These are phyloP conservation scores for Donacobius atricapilla DNA, from an alignment of 2,113 vertebrate genomes.

Conservation along the genomic window DNA sequence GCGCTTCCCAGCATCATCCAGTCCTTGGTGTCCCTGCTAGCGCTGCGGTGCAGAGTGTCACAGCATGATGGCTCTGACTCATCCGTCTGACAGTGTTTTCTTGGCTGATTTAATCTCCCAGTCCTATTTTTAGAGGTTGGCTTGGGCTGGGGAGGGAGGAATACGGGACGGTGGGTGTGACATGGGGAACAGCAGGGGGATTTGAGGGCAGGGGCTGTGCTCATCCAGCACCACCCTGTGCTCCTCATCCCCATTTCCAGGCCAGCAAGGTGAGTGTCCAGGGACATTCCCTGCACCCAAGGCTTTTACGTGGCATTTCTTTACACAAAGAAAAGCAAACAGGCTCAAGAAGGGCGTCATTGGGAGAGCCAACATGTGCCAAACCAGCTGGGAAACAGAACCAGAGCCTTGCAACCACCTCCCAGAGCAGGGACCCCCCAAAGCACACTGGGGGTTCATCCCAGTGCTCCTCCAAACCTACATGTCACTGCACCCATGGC, in stretches of 20 bases:
- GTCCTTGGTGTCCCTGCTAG: neutral
- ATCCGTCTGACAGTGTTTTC: neutral
- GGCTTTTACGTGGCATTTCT: neutral
- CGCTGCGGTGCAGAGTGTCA: neutral
- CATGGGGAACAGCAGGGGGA: rapidly evolving
- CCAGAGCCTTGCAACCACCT: neutral
- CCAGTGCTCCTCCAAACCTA: neutral
- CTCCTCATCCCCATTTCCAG: neutral
- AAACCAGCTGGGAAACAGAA: neutral
- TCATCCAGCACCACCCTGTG: rapidly evolving
- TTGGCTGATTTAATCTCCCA: neutral
- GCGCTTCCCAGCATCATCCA: rapidly evolving
- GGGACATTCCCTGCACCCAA: neutral
- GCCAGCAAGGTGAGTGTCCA: neutral
- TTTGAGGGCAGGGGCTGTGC: neutral
- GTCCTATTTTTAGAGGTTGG: neutral
- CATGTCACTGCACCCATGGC: rapidly evolving
- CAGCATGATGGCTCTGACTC: neutral
- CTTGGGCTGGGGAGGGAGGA: neutral
- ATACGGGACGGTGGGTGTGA: neutral
- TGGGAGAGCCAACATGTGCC: neutral
- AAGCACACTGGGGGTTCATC: rapidly evolving
- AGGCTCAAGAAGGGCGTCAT: neutral
- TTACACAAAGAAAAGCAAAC: constrained; percentile 29
- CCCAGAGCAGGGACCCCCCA: rapidly evolving